Evolutionary conservation across 1,140 invertebrate genomes (phyloP).

Genomic region (Armadillidium nasatum): DNA sequence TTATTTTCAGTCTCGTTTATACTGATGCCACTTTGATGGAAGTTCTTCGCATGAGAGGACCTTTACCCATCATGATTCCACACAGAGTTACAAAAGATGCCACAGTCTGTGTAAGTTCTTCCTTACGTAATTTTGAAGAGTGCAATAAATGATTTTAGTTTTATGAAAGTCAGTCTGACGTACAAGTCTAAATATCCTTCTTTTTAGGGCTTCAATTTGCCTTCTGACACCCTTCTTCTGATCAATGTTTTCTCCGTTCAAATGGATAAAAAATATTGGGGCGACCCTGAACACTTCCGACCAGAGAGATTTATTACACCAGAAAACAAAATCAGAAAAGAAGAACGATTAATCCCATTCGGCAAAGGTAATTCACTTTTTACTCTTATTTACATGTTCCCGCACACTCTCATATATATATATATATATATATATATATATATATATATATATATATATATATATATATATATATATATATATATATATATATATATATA

Average conservation of each 20-base stretch:
- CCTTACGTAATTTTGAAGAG: too few species aligned
- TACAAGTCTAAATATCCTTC: not conserved
- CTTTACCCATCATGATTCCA: not conserved
- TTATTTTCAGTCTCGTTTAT: too few species aligned
- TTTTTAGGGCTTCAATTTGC: slow-evolving; percentile 40
- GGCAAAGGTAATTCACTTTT: slow-evolving; percentile 29
- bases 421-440: not conserved
- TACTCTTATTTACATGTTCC: too few species aligned
- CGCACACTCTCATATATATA: not conserved
- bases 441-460: not conserved
- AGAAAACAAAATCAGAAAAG: slow-evolving; percentile 40
- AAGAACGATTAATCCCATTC: slow-evolving; percentile 33
- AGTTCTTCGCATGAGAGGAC: slow-evolving; percentile 3
- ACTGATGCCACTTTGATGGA: not conserved
- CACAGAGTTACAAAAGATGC: not conserved
- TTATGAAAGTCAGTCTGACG: too few species aligned
- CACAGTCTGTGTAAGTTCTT: slow-evolving; percentile 11
- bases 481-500: slow-evolving; percentile 24
- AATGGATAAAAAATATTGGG: slow-evolving; percentile 57
- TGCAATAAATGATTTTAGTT: too few species aligned
- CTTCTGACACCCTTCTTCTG: slow-evolving; percentile 59
- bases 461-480: not conserved
- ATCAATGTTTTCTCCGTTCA: slow-evolving; percentile 63
- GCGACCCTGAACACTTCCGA: slow-evolving; percentile 49
- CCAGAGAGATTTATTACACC: slow-evolving; percentile 50